Evolutionary conservation across 2,113 vertebrate genomes (phyloP).

Genomic region (Morone chrysops): DNA sequence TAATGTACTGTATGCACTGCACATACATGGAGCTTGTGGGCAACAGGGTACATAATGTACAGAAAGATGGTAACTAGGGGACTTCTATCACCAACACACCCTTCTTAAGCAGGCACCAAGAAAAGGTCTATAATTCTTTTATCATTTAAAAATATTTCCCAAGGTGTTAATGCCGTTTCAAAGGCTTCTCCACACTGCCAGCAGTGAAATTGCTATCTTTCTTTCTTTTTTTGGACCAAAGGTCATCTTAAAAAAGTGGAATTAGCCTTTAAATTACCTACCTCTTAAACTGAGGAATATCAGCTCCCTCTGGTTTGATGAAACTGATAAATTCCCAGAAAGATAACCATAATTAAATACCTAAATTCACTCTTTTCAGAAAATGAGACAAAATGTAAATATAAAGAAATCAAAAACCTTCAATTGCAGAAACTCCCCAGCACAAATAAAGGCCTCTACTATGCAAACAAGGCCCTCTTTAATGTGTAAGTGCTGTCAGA

Average conservation of each 20-base stretch:
- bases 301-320: not conserved
- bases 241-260: no score
- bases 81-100: not conserved
- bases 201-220: no score
- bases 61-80: not conserved
- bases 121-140: no score
- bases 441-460: not conserved
- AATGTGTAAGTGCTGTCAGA: conserved; percentile 45
- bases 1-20: not conserved
- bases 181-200: no score
- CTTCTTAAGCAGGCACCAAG: not conserved
- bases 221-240: no score
- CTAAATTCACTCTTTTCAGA: not conserved
- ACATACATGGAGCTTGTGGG: no score
- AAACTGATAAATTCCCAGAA: not conserved
- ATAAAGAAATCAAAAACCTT: not conserved
- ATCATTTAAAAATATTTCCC: no score
- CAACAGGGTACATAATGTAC: not conserved
- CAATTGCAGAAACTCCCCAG: not conserved
- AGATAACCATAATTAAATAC: not conserved
- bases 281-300: not conserved
- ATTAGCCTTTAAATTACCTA: not conserved
- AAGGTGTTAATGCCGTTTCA: no score
- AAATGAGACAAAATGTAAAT: not conserved
- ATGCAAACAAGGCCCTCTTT: conserved; percentile 34